Percentiles rank a stretch among this genome's conserved stretches.
phyloP scores from a whole-genome alignment of 2,888 invertebrate species.

The Sarcophaga rosellei region DNA sequence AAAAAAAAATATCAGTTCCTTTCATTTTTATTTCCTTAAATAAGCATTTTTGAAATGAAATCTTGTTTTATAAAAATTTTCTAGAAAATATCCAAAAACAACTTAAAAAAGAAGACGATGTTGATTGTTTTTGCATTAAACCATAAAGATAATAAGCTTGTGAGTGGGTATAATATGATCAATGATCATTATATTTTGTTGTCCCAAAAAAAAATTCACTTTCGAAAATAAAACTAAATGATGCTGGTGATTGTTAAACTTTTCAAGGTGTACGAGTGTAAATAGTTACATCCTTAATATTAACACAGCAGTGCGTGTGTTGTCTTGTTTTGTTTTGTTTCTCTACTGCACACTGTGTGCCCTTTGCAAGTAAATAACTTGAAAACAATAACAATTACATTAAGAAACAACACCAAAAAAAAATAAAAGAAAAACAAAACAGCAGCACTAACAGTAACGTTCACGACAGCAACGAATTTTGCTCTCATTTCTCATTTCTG shows the following conservation, averaged over 20 bases:
- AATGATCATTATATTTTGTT: slow-evolving; percentile 3
- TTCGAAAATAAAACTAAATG: slow-evolving; percentile 44
- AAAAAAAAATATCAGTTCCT: slow-evolving; percentile 3
- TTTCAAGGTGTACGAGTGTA: slow-evolving; percentile 63
- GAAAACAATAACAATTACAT: slow-evolving; percentile 37
- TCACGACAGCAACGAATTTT: slow-evolving; percentile 15
- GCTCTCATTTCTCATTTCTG: slow-evolving; percentile 65
- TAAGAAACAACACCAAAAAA: slow-evolving; percentile 30
- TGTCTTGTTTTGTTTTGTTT: slow-evolving; percentile 20
- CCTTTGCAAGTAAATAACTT: neutral
- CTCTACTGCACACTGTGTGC: neutral
- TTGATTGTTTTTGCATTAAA: neutral
- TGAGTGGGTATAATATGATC: neutral
- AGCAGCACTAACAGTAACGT: neutral
- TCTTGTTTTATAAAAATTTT: slow-evolving; percentile 8
- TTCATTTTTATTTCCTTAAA: slow-evolving; percentile 35
- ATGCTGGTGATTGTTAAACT: slow-evolving; percentile 59
- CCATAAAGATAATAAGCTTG: neutral
- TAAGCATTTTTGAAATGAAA: neutral
- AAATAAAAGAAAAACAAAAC: neutral
- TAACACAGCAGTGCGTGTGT: neutral
- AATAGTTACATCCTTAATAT: slow-evolving; percentile 60
- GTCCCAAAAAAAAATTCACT: neutral
- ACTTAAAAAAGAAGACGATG: neutral
- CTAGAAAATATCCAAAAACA: slow-evolving; percentile 12